A percentile compares a stretch with the other conserved stretches of the same genome.
phyloP scores from a whole-genome alignment of 64 coral and sea anemone species.

The Actinia equina region DNA sequence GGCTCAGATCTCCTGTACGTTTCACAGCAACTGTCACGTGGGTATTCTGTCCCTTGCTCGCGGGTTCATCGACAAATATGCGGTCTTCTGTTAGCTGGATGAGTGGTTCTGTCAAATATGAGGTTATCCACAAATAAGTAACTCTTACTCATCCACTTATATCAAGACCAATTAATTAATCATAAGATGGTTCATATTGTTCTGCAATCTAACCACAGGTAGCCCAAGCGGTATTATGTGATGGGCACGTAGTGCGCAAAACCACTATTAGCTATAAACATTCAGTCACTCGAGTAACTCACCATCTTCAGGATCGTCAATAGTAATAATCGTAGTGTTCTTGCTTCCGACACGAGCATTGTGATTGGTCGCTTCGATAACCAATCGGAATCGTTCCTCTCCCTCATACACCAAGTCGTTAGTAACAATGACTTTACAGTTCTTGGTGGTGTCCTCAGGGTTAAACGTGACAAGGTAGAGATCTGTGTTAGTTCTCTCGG shows the following conservation, averaged over 20 bases:
- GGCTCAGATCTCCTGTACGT: slow-evolving; percentile 69
- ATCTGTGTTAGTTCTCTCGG: slow-evolving; percentile 66
- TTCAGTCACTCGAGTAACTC: slow-evolving; percentile 24
- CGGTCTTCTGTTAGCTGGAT: slow-evolving; percentile 66
- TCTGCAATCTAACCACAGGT: no score
- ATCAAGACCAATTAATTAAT: no score
- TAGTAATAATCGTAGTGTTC: slow-evolving; percentile 48
- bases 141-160: no score
- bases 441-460: slow-evolving; percentile 58
- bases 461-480: slow-evolving; percentile 65
- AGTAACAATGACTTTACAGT: slow-evolving; percentile 61
- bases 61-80: slow-evolving; percentile 68
- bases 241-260: no score
- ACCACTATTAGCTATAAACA: no score
- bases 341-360: slow-evolving; percentile 56
- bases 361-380: slow-evolving; percentile 38
- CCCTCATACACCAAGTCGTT: slow-evolving; percentile 70
- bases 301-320: slow-evolving; percentile 75
- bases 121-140: not conserved
- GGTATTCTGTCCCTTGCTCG: not conserved
- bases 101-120: slow-evolving; percentile 57
- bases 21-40: slow-evolving; percentile 42
- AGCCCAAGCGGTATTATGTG: no score
- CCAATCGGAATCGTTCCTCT: slow-evolving; percentile 61
- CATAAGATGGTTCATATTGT: no score